phyloP scores from a whole-genome alignment of 2,113 vertebrate genomes.

The Engraulis encrasicolus region DNA sequence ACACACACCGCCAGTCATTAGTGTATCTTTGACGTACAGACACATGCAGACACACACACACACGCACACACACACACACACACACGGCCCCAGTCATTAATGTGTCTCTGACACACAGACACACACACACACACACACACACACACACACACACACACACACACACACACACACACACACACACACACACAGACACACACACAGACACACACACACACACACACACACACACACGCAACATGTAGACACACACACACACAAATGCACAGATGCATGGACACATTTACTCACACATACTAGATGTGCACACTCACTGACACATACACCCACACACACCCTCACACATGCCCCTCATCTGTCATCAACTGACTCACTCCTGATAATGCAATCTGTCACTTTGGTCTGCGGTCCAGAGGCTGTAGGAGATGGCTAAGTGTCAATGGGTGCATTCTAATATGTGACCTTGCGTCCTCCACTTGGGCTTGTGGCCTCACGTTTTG shows the following conservation, averaged over 20 bases:
- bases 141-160: not conserved
- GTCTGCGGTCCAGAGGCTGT: conserved; percentile 29
- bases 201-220: not conserved
- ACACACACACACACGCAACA: too few species aligned
- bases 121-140: not conserved
- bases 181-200: not conserved
- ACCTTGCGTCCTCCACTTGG: not conserved
- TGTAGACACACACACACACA: conserved; percentile 50
- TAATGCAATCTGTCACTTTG: conserved; percentile 15
- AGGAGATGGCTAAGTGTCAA: conserved; percentile 17
- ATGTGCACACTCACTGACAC: too few species aligned
- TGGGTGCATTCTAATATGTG: not conserved
- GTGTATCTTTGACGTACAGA: conserved; percentile 14
- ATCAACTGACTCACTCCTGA: conserved; percentile 58
- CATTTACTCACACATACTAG: not conserved
- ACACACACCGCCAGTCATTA: conserved; percentile 39
- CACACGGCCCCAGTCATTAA: too few species aligned
- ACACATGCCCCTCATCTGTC: conserved; percentile 49
- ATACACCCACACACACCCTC: conserved; percentile 37
- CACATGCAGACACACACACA: not conserved
- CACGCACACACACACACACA: too few species aligned
- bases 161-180: conserved; percentile 37
- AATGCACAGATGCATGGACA: conserved; percentile 58
- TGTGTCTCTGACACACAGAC: too few species aligned
- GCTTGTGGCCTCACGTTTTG: too few species aligned